A percentile compares a stretch with the other conserved stretches of the same genome.
Evolutionary conservation across 2,797 vertebrate species (phyloP).

Genomic region (Malurus leucopterus): DNA sequence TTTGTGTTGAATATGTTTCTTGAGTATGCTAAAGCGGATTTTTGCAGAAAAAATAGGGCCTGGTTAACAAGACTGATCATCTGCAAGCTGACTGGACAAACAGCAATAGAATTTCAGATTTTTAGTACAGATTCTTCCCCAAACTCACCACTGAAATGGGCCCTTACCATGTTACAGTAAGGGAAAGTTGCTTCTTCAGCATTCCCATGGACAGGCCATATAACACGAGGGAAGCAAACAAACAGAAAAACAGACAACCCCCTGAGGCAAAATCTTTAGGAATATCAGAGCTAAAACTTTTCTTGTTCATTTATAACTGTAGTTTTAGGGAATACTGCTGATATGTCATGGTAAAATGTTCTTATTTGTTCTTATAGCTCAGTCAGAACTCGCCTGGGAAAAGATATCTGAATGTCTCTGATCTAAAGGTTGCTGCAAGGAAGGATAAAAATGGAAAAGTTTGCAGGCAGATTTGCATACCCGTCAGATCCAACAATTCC

Average conservation of each 20-base stretch:
- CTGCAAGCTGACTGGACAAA: neutral
- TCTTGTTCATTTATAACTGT: neutral
- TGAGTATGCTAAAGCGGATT: neutral
- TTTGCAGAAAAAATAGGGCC: neutral
- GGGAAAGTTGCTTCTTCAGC: neutral
- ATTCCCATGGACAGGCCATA: neutral
- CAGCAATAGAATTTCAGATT: neutral
- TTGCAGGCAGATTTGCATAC: neutral
- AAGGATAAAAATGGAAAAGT: neutral
- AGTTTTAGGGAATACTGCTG: neutral
- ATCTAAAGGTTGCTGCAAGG: neutral
- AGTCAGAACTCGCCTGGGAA: neutral
- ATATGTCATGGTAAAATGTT: accelerated
- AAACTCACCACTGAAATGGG: neutral
- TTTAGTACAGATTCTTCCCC: neutral
- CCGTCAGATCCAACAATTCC: neutral
- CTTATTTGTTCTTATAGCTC: neutral
- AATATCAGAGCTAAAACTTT: neutral
- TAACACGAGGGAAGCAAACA: neutral
- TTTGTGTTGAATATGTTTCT: neutral
- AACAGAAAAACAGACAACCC: neutral
- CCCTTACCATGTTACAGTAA: neutral
- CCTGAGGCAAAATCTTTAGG: neutral
- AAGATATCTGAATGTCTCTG: neutral
- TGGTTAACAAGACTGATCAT: neutral